phyloP scores from a whole-genome alignment of 1,140 invertebrate species.

The Cardiocondyla obscurior region DNA sequence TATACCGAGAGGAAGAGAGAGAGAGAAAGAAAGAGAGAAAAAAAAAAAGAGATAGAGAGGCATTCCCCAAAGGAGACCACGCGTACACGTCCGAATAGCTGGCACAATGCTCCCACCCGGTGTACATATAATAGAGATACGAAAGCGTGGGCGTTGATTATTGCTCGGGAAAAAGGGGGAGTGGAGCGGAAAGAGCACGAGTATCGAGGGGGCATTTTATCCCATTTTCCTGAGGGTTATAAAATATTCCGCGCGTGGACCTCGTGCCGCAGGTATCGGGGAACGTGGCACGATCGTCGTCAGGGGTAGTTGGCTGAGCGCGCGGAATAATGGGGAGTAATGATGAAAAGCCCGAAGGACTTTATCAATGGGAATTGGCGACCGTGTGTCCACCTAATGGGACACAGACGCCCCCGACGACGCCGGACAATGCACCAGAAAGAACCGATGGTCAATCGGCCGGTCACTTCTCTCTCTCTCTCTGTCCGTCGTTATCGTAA shows the following conservation, averaged over 20 bases:
- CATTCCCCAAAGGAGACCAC: not conserved
- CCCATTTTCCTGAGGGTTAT: slow-evolving; percentile 72
- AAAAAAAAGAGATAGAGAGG: not conserved
- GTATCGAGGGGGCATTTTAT: slow-evolving; percentile 61
- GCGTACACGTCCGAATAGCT: not conserved
- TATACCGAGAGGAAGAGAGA: too few relatives aligned
- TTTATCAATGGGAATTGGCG: slow-evolving; percentile 77
- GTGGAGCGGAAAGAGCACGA: slow-evolving; percentile 49
- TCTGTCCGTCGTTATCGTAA: slow-evolving; percentile 6
- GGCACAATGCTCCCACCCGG: slow-evolving; percentile 39
- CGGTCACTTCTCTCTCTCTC: slow-evolving; percentile 8
- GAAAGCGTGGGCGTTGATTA: slow-evolving; percentile 78
- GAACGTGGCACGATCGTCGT: slow-evolving; percentile 31
- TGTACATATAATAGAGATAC: slow-evolving; percentile 54
- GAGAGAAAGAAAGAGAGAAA: too few relatives aligned
- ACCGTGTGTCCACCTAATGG: slow-evolving; percentile 73
- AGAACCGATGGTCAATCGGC: slow-evolving; percentile 73
- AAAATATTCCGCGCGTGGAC: slow-evolving; percentile 66
- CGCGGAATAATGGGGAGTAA: slow-evolving; percentile 73
- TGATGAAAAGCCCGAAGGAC: slow-evolving; percentile 72
- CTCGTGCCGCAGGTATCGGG: slow-evolving; percentile 9
- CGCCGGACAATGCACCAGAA: slow-evolving; percentile 70
- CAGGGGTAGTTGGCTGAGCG: slow-evolving; percentile 3
- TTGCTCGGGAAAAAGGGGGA: slow-evolving; percentile 59
- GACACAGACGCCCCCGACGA: slow-evolving; percentile 51